phyloP scores from a whole-genome alignment of 2,888 invertebrate species.

The Leptopilina myrica region DNA sequence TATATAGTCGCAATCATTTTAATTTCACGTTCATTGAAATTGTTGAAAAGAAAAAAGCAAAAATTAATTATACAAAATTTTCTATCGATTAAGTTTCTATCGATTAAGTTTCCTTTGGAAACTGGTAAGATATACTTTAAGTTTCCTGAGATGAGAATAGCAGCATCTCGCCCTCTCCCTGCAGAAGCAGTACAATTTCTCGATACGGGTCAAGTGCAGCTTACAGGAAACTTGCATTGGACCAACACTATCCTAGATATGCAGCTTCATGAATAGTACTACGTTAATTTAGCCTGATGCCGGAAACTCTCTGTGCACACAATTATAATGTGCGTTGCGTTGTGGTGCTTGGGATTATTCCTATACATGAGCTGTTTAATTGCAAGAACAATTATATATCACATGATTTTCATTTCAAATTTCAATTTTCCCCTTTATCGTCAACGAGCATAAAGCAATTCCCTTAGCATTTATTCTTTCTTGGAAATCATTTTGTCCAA shows the following conservation, averaged over 20 bases:
- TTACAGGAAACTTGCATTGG: slow-evolving; percentile 43
- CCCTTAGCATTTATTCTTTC: background rate
- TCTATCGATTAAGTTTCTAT: no score
- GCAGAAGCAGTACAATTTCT: background rate
- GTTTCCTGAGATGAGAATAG: background rate
- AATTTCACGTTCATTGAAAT: no score
- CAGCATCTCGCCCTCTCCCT: background rate
- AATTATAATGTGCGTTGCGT: slow-evolving; percentile 45
- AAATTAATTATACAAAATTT: no score
- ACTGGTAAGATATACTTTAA: slow-evolving; percentile 19
- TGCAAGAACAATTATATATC: slow-evolving; percentile 8
- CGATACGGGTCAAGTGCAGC: slow-evolving; percentile 36
- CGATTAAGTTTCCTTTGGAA: background rate
- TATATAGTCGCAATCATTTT: no score
- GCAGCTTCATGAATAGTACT: slow-evolving; percentile 58
- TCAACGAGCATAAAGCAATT: no score
- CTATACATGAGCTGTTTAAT: background rate
- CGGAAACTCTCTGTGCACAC: slow-evolving; percentile 57
- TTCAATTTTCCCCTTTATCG: background rate
- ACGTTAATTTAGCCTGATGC: slow-evolving; percentile 63
- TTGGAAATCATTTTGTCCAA: background rate
- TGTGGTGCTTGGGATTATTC: background rate
- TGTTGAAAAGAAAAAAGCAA: no score
- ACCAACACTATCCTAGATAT: slow-evolving; percentile 44
- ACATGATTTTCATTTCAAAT: background rate